phyloP scores from a whole-genome alignment of 2,113 vertebrate genomes.

The Entomyzon cyanotis region DNA sequence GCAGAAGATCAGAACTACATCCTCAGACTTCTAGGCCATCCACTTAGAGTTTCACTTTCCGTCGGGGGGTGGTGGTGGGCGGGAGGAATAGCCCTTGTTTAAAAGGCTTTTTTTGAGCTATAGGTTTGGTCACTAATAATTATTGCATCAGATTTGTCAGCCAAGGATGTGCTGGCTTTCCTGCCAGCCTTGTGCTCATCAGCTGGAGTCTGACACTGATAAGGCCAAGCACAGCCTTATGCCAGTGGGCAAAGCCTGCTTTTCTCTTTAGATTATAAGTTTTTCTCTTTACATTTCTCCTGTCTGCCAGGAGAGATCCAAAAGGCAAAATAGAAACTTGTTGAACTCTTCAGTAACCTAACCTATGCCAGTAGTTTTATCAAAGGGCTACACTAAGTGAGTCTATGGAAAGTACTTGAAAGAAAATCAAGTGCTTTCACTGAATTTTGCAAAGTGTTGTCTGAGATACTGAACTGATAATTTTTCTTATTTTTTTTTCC shows the following conservation, averaged over 20 bases:
- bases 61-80: no score
- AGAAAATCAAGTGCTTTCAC: not conserved
- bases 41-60: not conserved
- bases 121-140: not conserved
- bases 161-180: not conserved
- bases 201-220: no score
- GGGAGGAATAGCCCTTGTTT: rapidly evolving
- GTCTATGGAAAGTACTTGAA: not conserved
- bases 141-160: not conserved
- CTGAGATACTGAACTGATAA: not conserved
- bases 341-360: not conserved
- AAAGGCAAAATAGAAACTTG: not conserved
- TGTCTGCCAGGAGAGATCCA: not conserved
- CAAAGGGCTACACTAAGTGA: not conserved
- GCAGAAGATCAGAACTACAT: not conserved
- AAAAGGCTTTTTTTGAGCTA: not conserved
- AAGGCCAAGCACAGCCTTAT: not conserved
- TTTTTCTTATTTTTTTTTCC: not conserved
- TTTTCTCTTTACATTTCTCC: not conserved
- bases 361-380: not conserved
- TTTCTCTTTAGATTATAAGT: not conserved
- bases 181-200: rapidly evolving
- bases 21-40: not conserved
- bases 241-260: not conserved
- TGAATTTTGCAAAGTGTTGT: not conserved